Percentiles rank a stretch among this genome's conserved stretches.
Conservation (phyloP, 1,140 invertebrate genomes). For the Hyles vespertilio region DNA sequence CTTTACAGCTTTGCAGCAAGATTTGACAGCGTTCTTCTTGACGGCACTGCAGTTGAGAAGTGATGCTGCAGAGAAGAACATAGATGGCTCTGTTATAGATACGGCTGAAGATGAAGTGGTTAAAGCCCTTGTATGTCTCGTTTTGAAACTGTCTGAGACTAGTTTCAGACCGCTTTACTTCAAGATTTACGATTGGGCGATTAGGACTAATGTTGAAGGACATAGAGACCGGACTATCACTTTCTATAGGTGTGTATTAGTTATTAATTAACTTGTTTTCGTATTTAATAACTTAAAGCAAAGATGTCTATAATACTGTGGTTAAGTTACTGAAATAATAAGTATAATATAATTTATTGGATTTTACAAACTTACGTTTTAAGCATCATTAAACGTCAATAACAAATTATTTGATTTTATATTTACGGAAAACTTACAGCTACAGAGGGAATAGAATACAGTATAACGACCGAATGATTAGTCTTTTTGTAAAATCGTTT, state of each 20-base stretch:
- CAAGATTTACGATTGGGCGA: conserved; percentile 91
- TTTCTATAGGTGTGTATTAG: conserved; percentile 82
- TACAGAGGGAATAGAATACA: no score
- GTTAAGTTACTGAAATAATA: no score
- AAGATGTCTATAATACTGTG: no score
- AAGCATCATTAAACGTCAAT: no score
- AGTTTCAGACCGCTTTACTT: conserved; percentile 92
- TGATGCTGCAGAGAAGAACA: conserved; percentile 46
- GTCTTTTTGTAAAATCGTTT: not conserved
- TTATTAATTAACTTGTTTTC: not conserved
- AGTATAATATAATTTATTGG: no score
- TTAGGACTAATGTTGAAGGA: conserved; percentile 75
- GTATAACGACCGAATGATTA: no score
- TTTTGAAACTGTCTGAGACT: conserved; percentile 92
- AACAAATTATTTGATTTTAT: no score
- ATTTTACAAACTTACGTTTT: no score
- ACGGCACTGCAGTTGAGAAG: conserved; percentile 83
- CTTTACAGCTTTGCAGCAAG: conserved; percentile 78
- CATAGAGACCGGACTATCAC: conserved; percentile 82
- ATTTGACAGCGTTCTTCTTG: conserved; percentile 85
- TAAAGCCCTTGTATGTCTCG: conserved; percentile 83
- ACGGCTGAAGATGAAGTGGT: conserved; percentile 83
- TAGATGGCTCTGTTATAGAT: conserved; percentile 54
- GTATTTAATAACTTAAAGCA: no score
- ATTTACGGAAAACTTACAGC: no score